Evolutionary conservation across 2,113 vertebrate species (phyloP).

Genomic region (Alaudala cheleensis): DNA sequence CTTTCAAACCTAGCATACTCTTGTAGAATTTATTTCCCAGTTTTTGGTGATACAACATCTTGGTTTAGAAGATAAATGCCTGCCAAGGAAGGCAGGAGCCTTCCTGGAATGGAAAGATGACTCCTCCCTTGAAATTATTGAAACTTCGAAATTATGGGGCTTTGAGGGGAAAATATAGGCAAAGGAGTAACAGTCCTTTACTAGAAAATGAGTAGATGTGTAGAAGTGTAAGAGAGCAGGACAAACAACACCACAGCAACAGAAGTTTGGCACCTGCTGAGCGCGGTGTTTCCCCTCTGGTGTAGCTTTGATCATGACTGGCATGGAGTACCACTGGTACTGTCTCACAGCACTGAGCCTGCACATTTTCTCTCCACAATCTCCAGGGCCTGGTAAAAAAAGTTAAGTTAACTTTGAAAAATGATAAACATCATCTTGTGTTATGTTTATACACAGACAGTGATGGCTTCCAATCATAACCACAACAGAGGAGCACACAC

Average conservation of each 20-base stretch:
- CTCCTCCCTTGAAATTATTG: neutral
- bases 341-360: neutral
- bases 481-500: neutral
- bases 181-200: neutral
- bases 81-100: neutral
- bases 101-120: neutral
- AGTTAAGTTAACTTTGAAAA: neutral
- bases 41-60: neutral
- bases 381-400: neutral
- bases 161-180: neutral
- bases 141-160: fast-evolving
- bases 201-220: neutral
- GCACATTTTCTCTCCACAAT: neutral
- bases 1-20: neutral
- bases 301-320: fast-evolving
- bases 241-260: neutral
- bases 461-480: neutral
- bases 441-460: neutral
- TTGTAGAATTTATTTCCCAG: neutral
- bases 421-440: neutral
- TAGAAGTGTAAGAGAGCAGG: neutral
- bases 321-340: neutral
- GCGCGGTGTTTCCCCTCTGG: fast-evolving
- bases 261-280: neutral
- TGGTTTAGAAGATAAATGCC: neutral